A percentile compares a stretch with the other conserved stretches of the same genome.
Evolutionary conservation across 2,888 invertebrate species (phyloP).

Genomic region (Baccha elongata): DNA sequence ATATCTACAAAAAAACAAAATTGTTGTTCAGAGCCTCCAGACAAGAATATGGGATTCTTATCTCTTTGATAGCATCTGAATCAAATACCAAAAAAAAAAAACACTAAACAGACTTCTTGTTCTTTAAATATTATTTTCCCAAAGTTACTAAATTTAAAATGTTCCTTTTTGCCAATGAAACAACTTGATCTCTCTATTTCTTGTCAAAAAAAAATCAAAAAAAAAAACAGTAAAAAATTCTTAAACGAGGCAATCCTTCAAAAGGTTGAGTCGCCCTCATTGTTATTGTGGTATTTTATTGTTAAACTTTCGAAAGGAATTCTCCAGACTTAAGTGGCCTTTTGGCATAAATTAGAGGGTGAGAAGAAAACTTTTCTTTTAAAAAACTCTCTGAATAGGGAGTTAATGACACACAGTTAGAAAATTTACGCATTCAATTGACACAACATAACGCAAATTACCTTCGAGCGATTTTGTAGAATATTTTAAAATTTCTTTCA

Average conservation of each 20-base stretch:
- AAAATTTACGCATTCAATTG: conserved; percentile 71
- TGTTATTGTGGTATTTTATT: conserved; percentile 67
- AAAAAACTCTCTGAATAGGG: conserved; percentile 61
- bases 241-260: conserved; percentile 73
- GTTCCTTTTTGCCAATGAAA: conserved; percentile 29
- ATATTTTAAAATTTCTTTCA: conserved; percentile 3
- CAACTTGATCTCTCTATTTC: conserved; percentile 30
- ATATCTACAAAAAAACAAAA: conserved; percentile 42
- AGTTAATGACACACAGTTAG: conserved; percentile 68
- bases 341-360: conserved; percentile 51
- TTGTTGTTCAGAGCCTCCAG: conserved; percentile 39
- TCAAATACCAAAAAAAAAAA: conserved; percentile 50
- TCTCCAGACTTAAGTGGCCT: conserved; percentile 21
- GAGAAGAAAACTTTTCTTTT: conserved; percentile 58
- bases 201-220: conserved; percentile 6
- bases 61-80: conserved; percentile 63
- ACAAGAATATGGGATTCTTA: conserved; percentile 56
- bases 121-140: conserved; percentile 30
- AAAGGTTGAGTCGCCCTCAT: conserved; percentile 69
- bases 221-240: conserved; percentile 23
- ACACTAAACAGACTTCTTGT: conserved; percentile 39
- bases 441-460: conserved; percentile 67
- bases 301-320: conserved; percentile 53
- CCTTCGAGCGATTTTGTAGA: conserved; percentile 33
- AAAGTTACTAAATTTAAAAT: conserved; percentile 66